Evolutionary conservation across 2,888 invertebrate genomes (phyloP).

Genomic region (Mythimna pallens): DNA sequence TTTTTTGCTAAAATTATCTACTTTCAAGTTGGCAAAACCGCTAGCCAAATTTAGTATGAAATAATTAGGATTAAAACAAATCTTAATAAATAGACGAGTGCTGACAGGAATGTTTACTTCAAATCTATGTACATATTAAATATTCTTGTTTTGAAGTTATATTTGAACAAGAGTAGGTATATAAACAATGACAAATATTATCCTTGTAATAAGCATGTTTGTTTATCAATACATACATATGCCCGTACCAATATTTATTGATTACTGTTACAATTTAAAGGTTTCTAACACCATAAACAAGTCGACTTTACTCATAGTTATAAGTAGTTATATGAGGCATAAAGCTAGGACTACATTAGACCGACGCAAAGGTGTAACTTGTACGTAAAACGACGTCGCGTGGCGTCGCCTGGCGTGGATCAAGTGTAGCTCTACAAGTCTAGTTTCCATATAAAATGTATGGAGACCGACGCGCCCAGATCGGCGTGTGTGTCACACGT

Average conservation of each 20-base stretch:
- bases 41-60: too few species aligned
- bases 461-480: too few species aligned
- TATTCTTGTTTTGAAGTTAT: conserved; percentile 17
- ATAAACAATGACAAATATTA: conserved; percentile 25
- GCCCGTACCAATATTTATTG: neutral
- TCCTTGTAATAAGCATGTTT: conserved; percentile 14
- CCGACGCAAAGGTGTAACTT: too few species aligned
- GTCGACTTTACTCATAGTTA: neutral
- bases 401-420: too few species aligned
- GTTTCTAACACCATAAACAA: conserved; percentile 13
- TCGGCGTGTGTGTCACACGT: too few species aligned
- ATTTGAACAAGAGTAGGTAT: conserved; percentile 18
- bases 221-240: neutral
- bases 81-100: neutral
- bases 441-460: too few species aligned
- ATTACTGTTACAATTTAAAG: conserved; percentile 2
- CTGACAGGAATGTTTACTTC: conserved; percentile 4
- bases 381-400: too few species aligned
- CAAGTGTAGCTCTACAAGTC: too few species aligned
- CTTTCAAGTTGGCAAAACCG: too few species aligned
- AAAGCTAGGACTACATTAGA: too few species aligned
- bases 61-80: neutral
- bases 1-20: too few species aligned
- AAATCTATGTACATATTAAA: conserved; percentile 12
- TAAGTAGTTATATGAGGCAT: neutral